Evolutionary conservation across 2,113 vertebrate genomes (phyloP).

Genomic region (Macquaria australasica): DNA sequence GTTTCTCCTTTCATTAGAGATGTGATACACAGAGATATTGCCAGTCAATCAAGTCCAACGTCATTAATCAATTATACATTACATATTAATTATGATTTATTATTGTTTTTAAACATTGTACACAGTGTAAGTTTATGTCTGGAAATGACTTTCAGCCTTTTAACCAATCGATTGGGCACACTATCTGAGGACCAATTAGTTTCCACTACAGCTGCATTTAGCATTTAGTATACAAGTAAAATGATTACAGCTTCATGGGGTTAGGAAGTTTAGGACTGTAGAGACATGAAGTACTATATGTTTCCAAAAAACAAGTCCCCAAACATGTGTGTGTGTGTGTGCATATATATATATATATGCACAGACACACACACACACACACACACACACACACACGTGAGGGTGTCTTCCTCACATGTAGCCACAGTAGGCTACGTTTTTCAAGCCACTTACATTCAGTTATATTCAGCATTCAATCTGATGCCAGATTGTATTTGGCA

Average conservation of each 20-base stretch:
- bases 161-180: neutral
- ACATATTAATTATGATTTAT: neutral
- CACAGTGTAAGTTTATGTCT: neutral
- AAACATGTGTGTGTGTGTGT: no score
- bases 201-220: neutral
- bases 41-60: neutral
- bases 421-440: neutral
- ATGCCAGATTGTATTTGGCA: conserved; percentile 17
- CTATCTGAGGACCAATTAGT: neutral
- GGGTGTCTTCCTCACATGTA: no score
- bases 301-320: neutral
- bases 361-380: no score
- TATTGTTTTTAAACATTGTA: neutral
- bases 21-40: neutral
- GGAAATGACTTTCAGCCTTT: conserved; percentile 25
- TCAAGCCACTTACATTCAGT: neutral
- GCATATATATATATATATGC: neutral
- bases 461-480: neutral
- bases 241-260: neutral
- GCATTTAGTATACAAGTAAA: neutral
- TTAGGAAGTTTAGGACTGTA: neutral
- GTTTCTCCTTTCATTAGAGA: conserved; percentile 11
- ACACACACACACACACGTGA: no score
- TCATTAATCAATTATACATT: conserved; percentile 27
- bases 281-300: neutral